phyloP scores from a whole-genome alignment of 2,888 invertebrate species.

The Loripinus fragilis region DNA sequence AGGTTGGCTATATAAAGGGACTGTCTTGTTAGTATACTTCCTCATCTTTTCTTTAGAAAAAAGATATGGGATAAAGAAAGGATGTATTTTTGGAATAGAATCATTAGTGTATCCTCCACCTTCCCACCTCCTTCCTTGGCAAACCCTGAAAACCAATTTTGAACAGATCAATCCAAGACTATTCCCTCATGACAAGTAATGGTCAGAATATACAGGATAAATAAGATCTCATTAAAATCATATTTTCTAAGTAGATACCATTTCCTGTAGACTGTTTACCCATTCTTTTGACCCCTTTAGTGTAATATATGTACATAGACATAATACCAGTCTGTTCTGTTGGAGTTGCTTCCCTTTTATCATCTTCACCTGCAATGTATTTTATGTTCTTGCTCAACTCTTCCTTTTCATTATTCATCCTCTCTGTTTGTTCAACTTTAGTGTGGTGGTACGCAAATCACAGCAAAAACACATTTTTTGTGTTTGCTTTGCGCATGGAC shows the following conservation, averaged over 20 bases:
- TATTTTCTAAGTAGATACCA: neutral
- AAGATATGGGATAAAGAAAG: no score
- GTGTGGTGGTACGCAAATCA: neutral
- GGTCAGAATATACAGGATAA: neutral
- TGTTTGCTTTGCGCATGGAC: no score
- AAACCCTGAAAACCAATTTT: no score
- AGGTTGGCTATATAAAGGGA: no score
- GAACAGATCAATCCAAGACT: no score
- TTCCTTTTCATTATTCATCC: neutral
- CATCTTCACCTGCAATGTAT: neutral
- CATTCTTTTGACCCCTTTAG: neutral
- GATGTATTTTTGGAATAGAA: no score
- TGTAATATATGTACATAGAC: conserved; percentile 22
- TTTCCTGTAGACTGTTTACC: neutral
- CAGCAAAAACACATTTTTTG: neutral
- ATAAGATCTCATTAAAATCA: conserved; percentile 4
- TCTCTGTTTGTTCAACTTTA: neutral
- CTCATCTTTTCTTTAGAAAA: no score
- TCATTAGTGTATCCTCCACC: no score
- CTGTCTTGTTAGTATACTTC: no score
- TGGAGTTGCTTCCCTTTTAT: conserved; percentile 10
- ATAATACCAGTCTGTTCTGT: neutral
- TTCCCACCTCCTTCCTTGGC: no score
- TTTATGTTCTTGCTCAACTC: neutral
- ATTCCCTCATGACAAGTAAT: neutral